phyloP scores from a whole-genome alignment of 2,888 invertebrate species.

The Teinopalpus imperialis region DNA sequence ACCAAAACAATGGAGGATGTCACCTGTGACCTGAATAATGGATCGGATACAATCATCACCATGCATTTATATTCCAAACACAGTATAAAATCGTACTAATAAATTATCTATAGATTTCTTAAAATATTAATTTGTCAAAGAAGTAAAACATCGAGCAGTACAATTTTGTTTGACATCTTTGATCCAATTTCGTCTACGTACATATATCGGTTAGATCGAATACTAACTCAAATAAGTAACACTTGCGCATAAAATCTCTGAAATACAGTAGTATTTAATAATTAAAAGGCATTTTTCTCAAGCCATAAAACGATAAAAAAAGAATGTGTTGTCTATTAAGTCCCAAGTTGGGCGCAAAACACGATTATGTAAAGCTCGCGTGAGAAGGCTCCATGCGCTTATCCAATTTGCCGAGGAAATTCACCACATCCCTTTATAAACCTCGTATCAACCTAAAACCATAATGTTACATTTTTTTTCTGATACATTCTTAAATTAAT shows the following conservation, averaged over 20 bases:
- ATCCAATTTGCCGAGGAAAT: conserved; percentile 30
- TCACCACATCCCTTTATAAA: conserved; percentile 23
- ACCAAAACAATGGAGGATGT: too few relatives aligned
- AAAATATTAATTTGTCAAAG: not conserved
- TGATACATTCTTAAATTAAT: too few relatives aligned
- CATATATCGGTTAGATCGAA: too few relatives aligned
- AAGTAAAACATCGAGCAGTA: not conserved
- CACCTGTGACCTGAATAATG: conserved; percentile 5
- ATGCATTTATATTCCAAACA: conserved; percentile 9
- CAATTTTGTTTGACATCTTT: not conserved
- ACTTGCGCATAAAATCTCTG: too few relatives aligned
- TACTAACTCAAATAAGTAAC: too few relatives aligned
- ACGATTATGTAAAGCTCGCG: conserved; percentile 29
- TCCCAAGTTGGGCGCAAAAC: conserved; percentile 26
- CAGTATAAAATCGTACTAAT: too few relatives aligned
- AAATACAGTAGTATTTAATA: too few relatives aligned
- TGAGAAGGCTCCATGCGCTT: conserved; percentile 27
- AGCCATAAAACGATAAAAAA: conserved; percentile 9
- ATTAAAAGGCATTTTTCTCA: not conserved
- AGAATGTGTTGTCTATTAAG: conserved; percentile 12
- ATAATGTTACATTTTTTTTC: conserved; percentile 18
- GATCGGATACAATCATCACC: not conserved
- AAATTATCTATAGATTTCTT: too few relatives aligned
- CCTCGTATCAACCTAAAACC: conserved; percentile 20
- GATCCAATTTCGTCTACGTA: too few relatives aligned